Percentiles rank a stretch among this genome's conserved stretches.
phyloP scores from a whole-genome alignment of 2,797 vertebrate genomes.

The Molossus alvarezi region DNA sequence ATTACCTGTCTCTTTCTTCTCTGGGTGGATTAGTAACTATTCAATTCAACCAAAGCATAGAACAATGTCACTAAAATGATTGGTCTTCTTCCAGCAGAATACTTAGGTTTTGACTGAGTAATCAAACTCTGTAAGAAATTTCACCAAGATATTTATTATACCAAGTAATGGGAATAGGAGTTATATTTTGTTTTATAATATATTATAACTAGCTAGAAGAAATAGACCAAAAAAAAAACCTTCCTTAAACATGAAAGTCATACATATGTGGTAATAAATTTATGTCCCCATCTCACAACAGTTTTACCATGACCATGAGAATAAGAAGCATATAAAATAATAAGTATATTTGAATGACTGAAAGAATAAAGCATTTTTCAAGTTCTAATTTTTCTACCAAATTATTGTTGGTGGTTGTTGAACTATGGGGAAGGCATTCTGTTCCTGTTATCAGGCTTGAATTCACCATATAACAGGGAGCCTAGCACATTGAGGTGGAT shows the following conservation, averaged over 20 bases:
- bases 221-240: not conserved
- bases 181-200: constrained; percentile 66
- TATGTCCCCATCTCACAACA: not conserved
- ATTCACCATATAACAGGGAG: not conserved
- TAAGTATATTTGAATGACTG: not conserved
- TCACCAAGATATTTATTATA: constrained; percentile 76
- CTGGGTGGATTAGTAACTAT: constrained; percentile 79
- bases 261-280: constrained; percentile 28
- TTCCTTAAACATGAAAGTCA: constrained; percentile 59
- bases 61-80: constrained; percentile 80
- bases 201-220: constrained; percentile 65
- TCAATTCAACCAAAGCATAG: constrained; percentile 77
- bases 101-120: constrained; percentile 83
- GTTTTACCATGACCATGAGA: constrained; percentile 7
- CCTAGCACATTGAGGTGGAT: not conserved
- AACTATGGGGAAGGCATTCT: not conserved
- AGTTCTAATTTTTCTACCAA: constrained; percentile 63
- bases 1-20: constrained; percentile 77
- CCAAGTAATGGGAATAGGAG: constrained; percentile 67
- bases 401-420: not conserved
- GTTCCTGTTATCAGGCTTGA: not conserved
- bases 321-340: constrained; percentile 54
- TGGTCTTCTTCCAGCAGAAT: constrained; percentile 79
- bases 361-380: constrained; percentile 69
- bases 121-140: constrained; percentile 84